Conservation (phyloP, 1,140 invertebrate genomes). For the Aphelenchoides fujianensis region DNA sequence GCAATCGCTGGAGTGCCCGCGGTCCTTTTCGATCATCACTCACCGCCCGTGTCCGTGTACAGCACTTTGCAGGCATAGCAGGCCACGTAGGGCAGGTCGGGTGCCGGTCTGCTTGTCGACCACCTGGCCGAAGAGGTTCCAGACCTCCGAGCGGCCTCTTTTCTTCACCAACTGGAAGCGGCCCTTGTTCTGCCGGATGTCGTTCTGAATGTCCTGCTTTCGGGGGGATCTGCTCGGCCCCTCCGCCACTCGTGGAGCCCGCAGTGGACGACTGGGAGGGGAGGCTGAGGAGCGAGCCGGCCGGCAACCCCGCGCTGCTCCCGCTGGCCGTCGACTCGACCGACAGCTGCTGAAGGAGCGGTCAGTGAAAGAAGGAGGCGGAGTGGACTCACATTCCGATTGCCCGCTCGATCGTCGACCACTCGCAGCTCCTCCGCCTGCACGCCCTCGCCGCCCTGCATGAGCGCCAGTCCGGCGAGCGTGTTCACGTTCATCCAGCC, state of each 20-base stretch:
- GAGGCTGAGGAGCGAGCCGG: slow-evolving; percentile 21
- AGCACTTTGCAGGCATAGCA: slow-evolving; percentile 61
- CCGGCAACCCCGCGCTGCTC: slow-evolving; percentile 24
- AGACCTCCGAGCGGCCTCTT: slow-evolving; percentile 59
- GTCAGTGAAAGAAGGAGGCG: slow-evolving; percentile 8
- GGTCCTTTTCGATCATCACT: too few species aligned
- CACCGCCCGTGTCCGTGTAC: slow-evolving; percentile 60
- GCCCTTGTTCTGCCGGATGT: slow-evolving; percentile 55
- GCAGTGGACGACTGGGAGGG: neutral
- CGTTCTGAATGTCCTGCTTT: slow-evolving; percentile 60
- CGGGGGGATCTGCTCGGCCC: slow-evolving; percentile 51
- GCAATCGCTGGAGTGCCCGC: slow-evolving; percentile 43
- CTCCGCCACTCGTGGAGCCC: neutral
- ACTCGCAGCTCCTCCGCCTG: neutral
- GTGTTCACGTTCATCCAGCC: neutral
- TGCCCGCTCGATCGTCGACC: neutral
- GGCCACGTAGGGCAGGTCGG: slow-evolving; percentile 57
- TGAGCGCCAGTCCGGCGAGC: neutral
- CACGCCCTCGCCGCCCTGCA: neutral
- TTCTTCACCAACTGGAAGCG: slow-evolving; percentile 57
- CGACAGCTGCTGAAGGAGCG: slow-evolving; percentile 32
- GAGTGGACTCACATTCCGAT: neutral
- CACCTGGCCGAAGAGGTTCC: slow-evolving; percentile 61
- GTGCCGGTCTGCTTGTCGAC: slow-evolving; percentile 51
- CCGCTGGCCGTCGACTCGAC: slow-evolving; percentile 53